Conservation (phyloP, 2,113 vertebrate species). For the Prunella fulvescens region DNA sequence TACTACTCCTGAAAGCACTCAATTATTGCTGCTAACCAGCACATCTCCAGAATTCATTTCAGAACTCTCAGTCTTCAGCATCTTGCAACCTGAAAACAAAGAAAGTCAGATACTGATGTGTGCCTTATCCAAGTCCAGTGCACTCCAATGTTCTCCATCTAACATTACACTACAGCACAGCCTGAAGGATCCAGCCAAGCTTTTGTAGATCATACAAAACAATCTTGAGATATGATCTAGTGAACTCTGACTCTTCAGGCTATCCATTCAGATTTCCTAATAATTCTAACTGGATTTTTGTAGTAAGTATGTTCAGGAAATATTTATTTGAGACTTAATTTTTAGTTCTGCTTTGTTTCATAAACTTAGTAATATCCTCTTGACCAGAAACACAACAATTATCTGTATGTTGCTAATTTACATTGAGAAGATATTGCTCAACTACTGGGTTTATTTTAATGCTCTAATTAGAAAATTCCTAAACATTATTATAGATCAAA, state of each 20-base stretch:
- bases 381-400: neutral
- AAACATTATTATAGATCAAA: slow-evolving; percentile 36
- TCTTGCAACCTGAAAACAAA: neutral
- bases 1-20: neutral
- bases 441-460: neutral
- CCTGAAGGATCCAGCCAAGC: neutral
- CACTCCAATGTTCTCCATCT: neutral
- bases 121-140: neutral
- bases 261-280: neutral
- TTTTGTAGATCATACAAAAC: neutral
- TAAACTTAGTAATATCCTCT: neutral
- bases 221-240: neutral
- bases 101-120: neutral
- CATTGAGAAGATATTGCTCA: slow-evolving; percentile 5
- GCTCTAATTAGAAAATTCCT: slow-evolving; percentile 14
- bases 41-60: neutral
- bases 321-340: neutral
- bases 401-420: neutral
- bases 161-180: neutral
- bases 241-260: neutral
- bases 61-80: neutral
- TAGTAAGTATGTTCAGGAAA: neutral
- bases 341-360: slow-evolving; percentile 9
- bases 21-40: neutral
- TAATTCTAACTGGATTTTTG: neutral